Evolutionary conservation across 2,113 vertebrate genomes (phyloP), one percentile per base, ranked within the genome.

Genomic region (Colinus virginianus): DNA sequence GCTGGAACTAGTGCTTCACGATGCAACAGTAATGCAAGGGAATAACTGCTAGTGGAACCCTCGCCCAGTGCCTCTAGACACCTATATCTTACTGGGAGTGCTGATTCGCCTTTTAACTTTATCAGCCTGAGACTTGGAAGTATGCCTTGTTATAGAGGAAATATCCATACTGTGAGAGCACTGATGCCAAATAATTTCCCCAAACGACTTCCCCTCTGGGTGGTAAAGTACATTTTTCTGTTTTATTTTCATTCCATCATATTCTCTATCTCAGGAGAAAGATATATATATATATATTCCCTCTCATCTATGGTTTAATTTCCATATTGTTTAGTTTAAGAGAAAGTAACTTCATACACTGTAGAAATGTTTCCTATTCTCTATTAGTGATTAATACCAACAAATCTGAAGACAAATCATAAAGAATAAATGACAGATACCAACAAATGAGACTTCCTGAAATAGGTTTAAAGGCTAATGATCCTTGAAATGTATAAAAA

Each of bases 191-290:
- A 90, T 81, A 23, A 81, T 96, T 93, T 95, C 79, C 94, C 91
- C 28, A 81, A 62, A 90, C 0, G 3, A 88, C 72, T 95, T 95
- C 93, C 79, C 69, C 92, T 91, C 92, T 96, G 92, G 86, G 95
- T 96, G 92, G 96, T 96, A 95, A 94, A 96, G 62, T 84, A 84
- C 94, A 88, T 94, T 93, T 96, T 94, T 95, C 82, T 93, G 82
- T 61, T 96, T 95, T 96, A 90, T 96, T 96, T 96, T 94, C 90
- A 95, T 95, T 96, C 87, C 85, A 78, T 96, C 79, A 69, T 83
- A 63, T 61, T 75, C 79, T 88, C 12, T 58, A 72, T 72, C 91
- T 95, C 93, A 76, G 49, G 95, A 91, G 95, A 90, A 90, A 51
- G 75, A 40, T 53, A 53, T 28, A 51, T 14, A 51, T 51, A 48